phyloP scores from a whole-genome alignment of 2,113 vertebrate genomes.

The Rostratula benghalensis region DNA sequence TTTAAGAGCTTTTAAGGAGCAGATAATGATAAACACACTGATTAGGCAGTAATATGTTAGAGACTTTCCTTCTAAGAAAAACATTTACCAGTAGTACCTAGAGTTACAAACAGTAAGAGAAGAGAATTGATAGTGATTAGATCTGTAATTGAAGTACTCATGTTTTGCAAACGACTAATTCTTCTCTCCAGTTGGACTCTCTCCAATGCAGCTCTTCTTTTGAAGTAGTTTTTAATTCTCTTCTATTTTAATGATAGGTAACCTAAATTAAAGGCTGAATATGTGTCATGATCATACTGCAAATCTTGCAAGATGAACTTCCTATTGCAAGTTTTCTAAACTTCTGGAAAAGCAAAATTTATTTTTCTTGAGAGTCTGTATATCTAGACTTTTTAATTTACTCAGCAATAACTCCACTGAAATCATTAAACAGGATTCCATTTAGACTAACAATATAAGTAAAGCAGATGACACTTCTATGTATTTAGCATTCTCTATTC shows the following conservation, averaged over 20 bases:
- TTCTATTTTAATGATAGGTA: neutral
- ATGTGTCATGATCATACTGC: neutral
- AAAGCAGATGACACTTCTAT: neutral
- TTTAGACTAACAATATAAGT: neutral
- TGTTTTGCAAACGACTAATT: neutral
- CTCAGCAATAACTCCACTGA: neutral
- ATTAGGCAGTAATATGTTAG: neutral
- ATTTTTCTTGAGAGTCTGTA: neutral
- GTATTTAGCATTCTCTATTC: neutral
- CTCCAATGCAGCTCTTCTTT: neutral
- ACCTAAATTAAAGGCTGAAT: neutral
- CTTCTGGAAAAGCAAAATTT: neutral
- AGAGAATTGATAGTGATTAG: neutral
- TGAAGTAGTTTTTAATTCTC: neutral
- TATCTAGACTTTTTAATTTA: neutral
- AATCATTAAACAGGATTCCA: neutral
- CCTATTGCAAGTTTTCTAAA: neutral
- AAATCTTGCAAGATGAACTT: neutral
- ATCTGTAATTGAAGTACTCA: neutral
- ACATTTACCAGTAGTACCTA: neutral
- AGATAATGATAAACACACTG: neutral
- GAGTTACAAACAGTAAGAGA: neutral
- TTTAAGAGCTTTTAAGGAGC: neutral
- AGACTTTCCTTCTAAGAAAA: neutral
- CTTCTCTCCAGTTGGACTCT: neutral